Base-by-base conservation (phyloP, 2,113 vertebrate genomes). In the Pycnonotus jocosus region DNA sequence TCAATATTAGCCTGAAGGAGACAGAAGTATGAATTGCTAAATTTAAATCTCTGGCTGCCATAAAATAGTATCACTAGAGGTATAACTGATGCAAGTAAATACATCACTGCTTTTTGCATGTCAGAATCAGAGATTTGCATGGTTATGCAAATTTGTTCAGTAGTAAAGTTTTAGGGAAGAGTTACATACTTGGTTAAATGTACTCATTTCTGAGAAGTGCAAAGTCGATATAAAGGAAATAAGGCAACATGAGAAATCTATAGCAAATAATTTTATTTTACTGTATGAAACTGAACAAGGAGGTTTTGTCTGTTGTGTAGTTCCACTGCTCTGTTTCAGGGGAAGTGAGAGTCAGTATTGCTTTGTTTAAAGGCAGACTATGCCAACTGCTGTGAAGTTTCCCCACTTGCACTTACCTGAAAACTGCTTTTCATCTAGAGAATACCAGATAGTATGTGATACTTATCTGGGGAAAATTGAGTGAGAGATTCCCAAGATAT, bases 331-430 rank as follows among this genome's bases (percentile, higher is more conserved):
- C 37, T 82, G 80, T 57, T 65, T 45, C 15, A 7, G 40, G 78
- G 40, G n/a, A 42, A 56, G 27, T 14, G 37, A 74, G 62, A 51
- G 28, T 20, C 2, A n/a, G 3, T 61, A n/a, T 50, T 83, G 14
- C 20, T 73, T 81, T 70, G 23, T 73, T 91, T 69, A 91, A 61
- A 72, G 50, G 12, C 10, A 56, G 20, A 3, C 73, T 93, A 37
- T 37, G 47, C 23, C 31, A 44, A 1, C 22, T 81, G 35, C 31
- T 0, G 0, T 77, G 47, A 69, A 37, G 35, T 53, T 79, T 77
- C n/a, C 22, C 15, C 35, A 2, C 28, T 65, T 90, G 12, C 23
- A 40, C 23, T 79, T 58, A 30, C 1, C 62, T 83, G 42, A 88
- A 77, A 70, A 54, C 35, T 40, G n/a, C 10, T 83, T 90, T 94